Percentiles rank a stretch among this genome's conserved stretches.
Conservation (phyloP, 2,113 vertebrate genomes). For the Nothoprocta perdicaria region DNA sequence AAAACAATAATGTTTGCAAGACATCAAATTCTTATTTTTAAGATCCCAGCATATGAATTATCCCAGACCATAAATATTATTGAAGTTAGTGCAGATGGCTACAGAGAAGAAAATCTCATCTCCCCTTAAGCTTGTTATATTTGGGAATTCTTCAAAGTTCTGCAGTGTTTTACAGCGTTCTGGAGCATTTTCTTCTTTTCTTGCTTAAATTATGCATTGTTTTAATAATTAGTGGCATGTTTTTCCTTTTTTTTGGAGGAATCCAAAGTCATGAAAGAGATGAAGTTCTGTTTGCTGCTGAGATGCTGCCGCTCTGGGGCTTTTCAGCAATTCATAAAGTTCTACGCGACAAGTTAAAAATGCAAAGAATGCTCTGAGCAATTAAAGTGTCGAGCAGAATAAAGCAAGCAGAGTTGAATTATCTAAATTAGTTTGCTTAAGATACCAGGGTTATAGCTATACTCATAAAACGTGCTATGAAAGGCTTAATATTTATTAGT, state of each 20-base stretch:
- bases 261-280: neutral
- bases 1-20: neutral
- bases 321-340: neutral
- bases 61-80: neutral
- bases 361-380: neutral
- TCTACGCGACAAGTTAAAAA: neutral
- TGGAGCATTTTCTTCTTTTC: neutral
- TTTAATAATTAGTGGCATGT: neutral
- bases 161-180: neutral
- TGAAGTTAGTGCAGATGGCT: neutral
- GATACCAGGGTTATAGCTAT: neutral
- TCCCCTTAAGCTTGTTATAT: neutral
- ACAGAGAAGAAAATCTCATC: neutral
- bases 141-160: neutral
- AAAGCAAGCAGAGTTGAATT: conserved; percentile 24
- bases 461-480: neutral
- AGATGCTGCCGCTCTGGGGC: neutral
- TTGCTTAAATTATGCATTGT: neutral
- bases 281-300: neutral
- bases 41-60: neutral
- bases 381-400: conserved; percentile 11
- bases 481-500: neutral
- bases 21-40: neutral
- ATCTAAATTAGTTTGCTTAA: conserved; percentile 16
- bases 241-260: neutral